Evolutionary conservation across 2,113 vertebrate genomes (phyloP).

Genomic region (Misgurnus anguillicaudatus): DNA sequence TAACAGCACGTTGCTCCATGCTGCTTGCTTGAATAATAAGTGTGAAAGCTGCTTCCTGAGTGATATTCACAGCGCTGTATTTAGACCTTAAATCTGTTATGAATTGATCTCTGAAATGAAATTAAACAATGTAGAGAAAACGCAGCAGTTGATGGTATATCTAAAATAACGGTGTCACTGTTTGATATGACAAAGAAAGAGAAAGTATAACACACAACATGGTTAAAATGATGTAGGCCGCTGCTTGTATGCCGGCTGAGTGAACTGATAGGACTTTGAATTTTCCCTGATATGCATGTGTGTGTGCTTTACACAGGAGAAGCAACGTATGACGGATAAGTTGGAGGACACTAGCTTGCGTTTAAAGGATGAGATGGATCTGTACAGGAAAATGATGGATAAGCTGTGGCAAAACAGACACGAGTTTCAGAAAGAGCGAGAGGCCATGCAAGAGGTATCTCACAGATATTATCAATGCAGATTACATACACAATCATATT

Average conservation of each 20-base stretch:
- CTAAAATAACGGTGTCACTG: constrained; percentile 18
- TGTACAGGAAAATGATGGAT: constrained; percentile 96
- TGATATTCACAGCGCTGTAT: constrained; percentile 30
- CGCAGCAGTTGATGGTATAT: background rate
- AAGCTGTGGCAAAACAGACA: constrained; percentile 92
- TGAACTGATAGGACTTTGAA: no score
- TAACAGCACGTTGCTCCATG: background rate
- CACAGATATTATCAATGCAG: background rate
- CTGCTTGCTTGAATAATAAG: constrained; percentile 16
- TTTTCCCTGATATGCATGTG: background rate
- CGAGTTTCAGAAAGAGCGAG: constrained; percentile 93
- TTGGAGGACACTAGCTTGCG: constrained; percentile 92
- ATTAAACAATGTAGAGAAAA: background rate
- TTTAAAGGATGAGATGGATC: constrained; percentile 94
- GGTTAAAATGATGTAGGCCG: no score
- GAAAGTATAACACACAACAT: no score
- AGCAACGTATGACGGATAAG: constrained; percentile 90
- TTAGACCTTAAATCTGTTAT: background rate
- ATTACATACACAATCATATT: constrained; percentile 23
- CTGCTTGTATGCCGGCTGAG: no score
- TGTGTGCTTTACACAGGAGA: constrained; percentile 76
- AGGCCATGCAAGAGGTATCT: constrained; percentile 91
- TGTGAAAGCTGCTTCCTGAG: constrained; percentile 7
- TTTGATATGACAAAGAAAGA: background rate
- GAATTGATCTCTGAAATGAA: constrained; percentile 33